phyloP scores from a whole-genome alignment of 2,888 invertebrate species.

The Ormyrus nitidulus region DNA sequence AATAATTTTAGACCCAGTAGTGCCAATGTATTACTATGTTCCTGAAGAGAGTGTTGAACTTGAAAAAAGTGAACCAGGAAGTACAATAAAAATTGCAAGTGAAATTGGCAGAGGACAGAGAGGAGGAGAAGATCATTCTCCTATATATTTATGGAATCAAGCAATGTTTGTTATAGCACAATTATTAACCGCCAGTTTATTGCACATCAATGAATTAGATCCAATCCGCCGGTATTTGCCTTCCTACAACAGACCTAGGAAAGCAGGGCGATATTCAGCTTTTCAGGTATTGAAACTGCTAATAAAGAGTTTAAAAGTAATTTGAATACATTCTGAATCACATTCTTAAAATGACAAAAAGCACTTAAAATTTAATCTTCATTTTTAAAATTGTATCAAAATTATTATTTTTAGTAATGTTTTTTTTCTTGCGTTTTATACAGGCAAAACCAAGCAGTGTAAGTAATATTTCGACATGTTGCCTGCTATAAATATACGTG shows the following conservation, averaged over 20 bases:
- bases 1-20: slow-evolving; percentile 85
- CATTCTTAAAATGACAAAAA: too few relatives aligned
- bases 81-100: slow-evolving; percentile 81
- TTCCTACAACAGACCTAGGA: slow-evolving; percentile 94
- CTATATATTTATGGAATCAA: slow-evolving; percentile 88
- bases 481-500: slow-evolving; percentile 56
- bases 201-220: slow-evolving; percentile 96
- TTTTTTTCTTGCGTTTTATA: slow-evolving; percentile 67
- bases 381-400: slow-evolving; percentile 28
- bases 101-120: slow-evolving; percentile 77
- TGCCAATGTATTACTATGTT: slow-evolving; percentile 96
- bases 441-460: slow-evolving; percentile 81
- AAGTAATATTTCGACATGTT: slow-evolving; percentile 74
- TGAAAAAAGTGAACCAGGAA: slow-evolving; percentile 84
- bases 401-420: slow-evolving; percentile 24
- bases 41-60: slow-evolving; percentile 84
- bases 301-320: background rate
- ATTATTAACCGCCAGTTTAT: slow-evolving; percentile 89
- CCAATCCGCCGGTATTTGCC: slow-evolving; percentile 96
- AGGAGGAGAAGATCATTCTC: slow-evolving; percentile 59
- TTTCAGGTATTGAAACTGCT: slow-evolving; percentile 86
- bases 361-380: background rate
- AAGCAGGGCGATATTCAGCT: slow-evolving; percentile 95
- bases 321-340: too few relatives aligned
- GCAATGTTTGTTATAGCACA: slow-evolving; percentile 96